A percentile compares a stretch with the other conserved stretches of the same genome.
These are phyloP conservation scores for Lacerta viridis DNA, from an alignment of 2,797 vertebrate species.

Conservation along the genomic window DNA sequence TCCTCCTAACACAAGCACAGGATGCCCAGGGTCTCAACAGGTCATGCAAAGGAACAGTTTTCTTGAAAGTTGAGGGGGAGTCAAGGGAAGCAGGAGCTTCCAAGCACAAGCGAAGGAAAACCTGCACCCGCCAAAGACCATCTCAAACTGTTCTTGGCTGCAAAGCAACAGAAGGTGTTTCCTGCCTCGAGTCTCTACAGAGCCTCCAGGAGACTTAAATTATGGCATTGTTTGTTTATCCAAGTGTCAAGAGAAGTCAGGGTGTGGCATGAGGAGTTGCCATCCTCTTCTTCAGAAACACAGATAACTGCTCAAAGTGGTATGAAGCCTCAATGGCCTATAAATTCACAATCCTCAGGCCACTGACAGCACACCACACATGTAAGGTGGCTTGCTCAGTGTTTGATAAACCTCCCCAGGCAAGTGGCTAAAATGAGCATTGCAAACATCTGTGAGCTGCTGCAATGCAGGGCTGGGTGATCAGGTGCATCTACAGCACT, in stretches of 20 bases:
- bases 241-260: conserved; percentile 17
- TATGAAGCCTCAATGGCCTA: background rate
- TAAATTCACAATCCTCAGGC: background rate
- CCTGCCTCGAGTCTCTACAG: conserved; percentile 62
- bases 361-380: background rate
- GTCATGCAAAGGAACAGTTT: conserved; percentile 66
- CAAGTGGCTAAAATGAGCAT: background rate
- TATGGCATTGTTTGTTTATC: conserved; percentile 49
- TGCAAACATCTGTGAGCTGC: background rate
- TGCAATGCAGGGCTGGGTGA: background rate
- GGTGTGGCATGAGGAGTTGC: conserved; percentile 10
- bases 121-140: conserved; percentile 58
- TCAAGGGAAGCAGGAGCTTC: conserved; percentile 72
- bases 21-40: conserved; percentile 70
- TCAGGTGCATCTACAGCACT: background rate
- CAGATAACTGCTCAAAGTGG: background rate
- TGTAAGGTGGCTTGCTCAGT: too few relatives aligned
- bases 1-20: conserved; percentile 68
- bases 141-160: conserved; percentile 76
- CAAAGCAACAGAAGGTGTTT: conserved; percentile 62
- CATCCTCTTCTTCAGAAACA: background rate
- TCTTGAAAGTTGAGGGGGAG: conserved; percentile 25
- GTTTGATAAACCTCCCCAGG: background rate
- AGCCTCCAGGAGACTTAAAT: conserved; percentile 53
- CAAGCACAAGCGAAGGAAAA: conserved; percentile 67